Base-by-base conservation (phyloP, 1,140 invertebrate genomes). In the Heliconius hermathena region DNA sequence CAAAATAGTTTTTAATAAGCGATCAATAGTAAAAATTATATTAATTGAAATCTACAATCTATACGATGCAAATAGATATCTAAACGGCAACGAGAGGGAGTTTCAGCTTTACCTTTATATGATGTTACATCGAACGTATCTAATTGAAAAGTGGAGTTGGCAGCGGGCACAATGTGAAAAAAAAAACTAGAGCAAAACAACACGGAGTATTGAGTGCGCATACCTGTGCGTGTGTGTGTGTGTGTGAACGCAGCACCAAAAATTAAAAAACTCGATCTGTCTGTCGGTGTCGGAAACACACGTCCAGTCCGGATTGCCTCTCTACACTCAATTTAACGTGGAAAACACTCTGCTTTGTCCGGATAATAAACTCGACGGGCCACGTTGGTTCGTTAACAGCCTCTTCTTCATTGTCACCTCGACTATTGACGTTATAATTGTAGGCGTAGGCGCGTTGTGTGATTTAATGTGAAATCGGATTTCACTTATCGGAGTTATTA, bases 301-400 rank as follows among this genome's bases (percentile, higher is more conserved):
- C 80, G 79, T 76, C 79, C 84, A 83, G 85, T 84, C 87, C 84
- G 82, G 87, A 94, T 93, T 94, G 90, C 91, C 91, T 91, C 90
- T 91, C 90, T 89, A 87, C 92, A 91, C 89, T 90, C 92, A 92
- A 94, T 94, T 94, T 90, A 91, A 93, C 91, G 87, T 90, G 85
- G 85, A 91, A 93, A 94, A 91, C 91, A 91, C 90, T 94, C 87
- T 83, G 89, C 87, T 91, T 93, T 94, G 92, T 94, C 84, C 85
- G 81, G 84, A 85, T 94, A 93, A 94, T 93, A 89, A 93, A 93
- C 88, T 77, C 83, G 72, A 80, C 86, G 79, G 78, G 82, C 54
- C 77, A 77, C 74, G 85, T 81, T 83, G 83, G 76, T 78, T 77
- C 78, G 83, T 84, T 81, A 88, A 90, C 84, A 84, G 73, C 74